Conservation (phyloP, 1,140 invertebrate genomes). For the Cylas formicarius region DNA sequence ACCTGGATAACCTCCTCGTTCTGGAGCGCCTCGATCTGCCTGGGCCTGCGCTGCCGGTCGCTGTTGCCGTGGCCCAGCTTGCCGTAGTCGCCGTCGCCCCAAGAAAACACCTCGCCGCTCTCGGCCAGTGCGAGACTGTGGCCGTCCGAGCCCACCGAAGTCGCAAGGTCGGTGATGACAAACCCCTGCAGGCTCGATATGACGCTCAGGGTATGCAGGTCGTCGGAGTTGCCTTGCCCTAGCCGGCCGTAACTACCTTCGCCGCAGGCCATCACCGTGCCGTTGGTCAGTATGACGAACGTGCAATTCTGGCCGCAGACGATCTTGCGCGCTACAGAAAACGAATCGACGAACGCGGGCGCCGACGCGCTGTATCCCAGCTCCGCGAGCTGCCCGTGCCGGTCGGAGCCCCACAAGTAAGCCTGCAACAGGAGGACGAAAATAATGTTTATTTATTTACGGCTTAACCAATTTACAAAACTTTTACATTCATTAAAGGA, state of each 20-base stretch:
- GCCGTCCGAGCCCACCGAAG: slow-evolving; percentile 88
- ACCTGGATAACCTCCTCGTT: slow-evolving; percentile 55
- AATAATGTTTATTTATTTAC: too few relatives aligned
- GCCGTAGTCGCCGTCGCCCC: slow-evolving; percentile 85
- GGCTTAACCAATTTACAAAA: too few relatives aligned
- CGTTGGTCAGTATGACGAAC: slow-evolving; percentile 54
- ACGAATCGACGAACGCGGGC: slow-evolving; percentile 44
- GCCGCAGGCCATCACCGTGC: slow-evolving; percentile 83
- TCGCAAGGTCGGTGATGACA: slow-evolving; percentile 56
- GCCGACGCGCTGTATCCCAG: slow-evolving; percentile 43
- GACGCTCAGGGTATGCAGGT: slow-evolving; percentile 59
- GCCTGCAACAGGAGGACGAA: slow-evolving; percentile 35
- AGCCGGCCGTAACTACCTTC: slow-evolving; percentile 90
- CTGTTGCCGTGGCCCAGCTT: slow-evolving; percentile 64
- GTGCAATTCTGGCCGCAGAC: slow-evolving; percentile 63
- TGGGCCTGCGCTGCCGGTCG: slow-evolving; percentile 55
- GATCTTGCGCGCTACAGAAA: slow-evolving; percentile 50
- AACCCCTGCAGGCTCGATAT: slow-evolving; percentile 62
- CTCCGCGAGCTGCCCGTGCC: slow-evolving; percentile 59
- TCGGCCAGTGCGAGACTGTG: slow-evolving; percentile 88
- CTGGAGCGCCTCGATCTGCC: slow-evolving; percentile 60
- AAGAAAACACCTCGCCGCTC: slow-evolving; percentile 81
- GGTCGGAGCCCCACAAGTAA: slow-evolving; percentile 58
- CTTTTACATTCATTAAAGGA: too few relatives aligned
- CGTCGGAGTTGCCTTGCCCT: slow-evolving; percentile 89